Evolutionary conservation across 1,140 invertebrate species (phyloP), one percentile per base, ranked within the genome.

Genomic region (Drosophila burlai): DNA sequence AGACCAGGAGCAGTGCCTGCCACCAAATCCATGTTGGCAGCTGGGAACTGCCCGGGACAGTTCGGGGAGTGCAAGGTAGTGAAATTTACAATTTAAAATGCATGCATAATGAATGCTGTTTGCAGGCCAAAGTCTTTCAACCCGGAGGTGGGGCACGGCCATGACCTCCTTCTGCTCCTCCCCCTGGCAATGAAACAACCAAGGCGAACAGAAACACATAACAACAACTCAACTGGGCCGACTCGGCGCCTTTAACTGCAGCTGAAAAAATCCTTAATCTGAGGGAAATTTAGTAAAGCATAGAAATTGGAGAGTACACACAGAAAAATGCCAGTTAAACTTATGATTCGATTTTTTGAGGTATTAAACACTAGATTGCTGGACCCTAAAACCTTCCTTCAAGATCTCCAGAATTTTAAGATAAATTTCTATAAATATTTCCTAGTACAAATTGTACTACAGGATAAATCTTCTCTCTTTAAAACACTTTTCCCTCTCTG

Each of bases 81-180:
- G 65, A 87, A 87, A 87, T 87, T 83, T 83, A 87, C 77, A 89
- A 89, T 89, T 89, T 89, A 84, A 84, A 81, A 75, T 89, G 78
- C 84, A 89, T 89, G 84, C 81, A 89, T 89, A 89, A 89, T 84
- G 54, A 81, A 87, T 89, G 66, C 46, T 80, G 76, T 80, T 83
- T 83, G 81, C 72, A 74, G 69, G 62, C 73, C 68, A 72, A 81
- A 83, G 84, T 57, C 84, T 68, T 75, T 68, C 68, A 54, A 42
- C 34, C 49, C 43, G 40, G 38, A 62, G 72, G 59, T 50, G 57
- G 43, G 52, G 64, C 10, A 34, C 29, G 62, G 66, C 63, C 49
- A 54, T 66, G 49, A 60, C 79, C 76, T 43, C 45, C 34, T n/a
- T n/a, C 61, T 24, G 40, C 34, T 42, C 58, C 15, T 31, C 10